Conservation (phyloP, 1,140 invertebrate genomes). For the Diorhabda elongata region DNA sequence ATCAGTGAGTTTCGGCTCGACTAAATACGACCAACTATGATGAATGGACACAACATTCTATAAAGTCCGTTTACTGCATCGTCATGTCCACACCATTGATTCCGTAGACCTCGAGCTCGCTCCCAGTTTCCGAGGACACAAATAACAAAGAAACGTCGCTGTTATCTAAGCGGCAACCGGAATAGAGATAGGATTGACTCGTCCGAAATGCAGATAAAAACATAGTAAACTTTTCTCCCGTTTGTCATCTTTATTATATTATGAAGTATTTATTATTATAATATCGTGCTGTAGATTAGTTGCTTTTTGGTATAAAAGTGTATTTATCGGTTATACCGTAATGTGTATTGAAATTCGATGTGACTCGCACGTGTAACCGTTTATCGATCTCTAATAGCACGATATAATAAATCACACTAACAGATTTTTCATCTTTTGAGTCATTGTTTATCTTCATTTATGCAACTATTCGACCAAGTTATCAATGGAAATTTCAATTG, state of each 20-base stretch:
- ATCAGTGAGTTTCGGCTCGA: conserved; percentile 28
- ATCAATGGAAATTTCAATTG: no score
- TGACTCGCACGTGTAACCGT: no score
- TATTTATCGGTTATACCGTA: no score
- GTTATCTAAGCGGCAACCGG: conserved; percentile 9
- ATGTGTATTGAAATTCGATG: no score
- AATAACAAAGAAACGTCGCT: conserved; percentile 11
- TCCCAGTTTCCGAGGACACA: not conserved
- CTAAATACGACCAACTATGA: conserved; percentile 26
- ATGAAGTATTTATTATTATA: conserved; percentile 29
- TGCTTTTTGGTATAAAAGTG: no score
- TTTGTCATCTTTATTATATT: not conserved
- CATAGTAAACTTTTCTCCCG: not conserved
- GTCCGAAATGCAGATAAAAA: conserved; percentile 24
- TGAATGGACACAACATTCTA: conserved; percentile 24
- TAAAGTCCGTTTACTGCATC: conserved; percentile 24
- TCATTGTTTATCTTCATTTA: no score
- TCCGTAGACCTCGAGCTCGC: conserved; percentile 3
- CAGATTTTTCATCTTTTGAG: no score
- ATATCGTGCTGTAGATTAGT: conserved; percentile 5
- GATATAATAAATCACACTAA: no score
- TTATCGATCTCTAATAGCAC: no score
- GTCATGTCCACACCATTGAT: conserved; percentile 32
- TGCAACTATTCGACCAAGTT: no score
- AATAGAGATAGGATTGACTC: conserved; percentile 26